Base-by-base conservation (phyloP, 1,140 invertebrate species). In the Hypothenemus hampei region DNA sequence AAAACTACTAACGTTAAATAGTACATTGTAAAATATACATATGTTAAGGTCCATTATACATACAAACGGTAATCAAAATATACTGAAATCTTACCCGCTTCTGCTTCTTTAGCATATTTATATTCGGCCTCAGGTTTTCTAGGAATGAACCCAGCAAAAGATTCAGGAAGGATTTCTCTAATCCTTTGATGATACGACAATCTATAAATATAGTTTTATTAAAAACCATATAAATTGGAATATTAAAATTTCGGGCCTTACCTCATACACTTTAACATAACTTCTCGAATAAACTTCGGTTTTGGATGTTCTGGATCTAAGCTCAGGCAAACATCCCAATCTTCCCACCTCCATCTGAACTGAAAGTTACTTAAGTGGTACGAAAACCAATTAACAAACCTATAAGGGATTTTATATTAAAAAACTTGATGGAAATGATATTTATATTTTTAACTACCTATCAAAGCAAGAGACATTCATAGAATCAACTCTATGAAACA, bases 331-430 rank as follows among this genome's bases (percentile, higher is more conserved):
- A 81, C 82, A 65, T 88, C 86, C 91, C 93, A 96, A 65, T 95
- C 92, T 63, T 94, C 90, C 97, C 97, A 99, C 2, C 89, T 93
- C 96, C 97, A 99, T 44, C 93, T 84, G 67, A 97, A 98, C 73
- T 98, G 94, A 68, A 99, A 99, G 75, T 99, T 99, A 69, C 95
- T 98, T 71, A 99, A 79, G 76, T 99, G 97, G 69, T 98, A 99
- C 0, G 92, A 84, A 77, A 99, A 99, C 97, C 97, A 99, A 68
- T 84, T 88, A 2, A 92, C 89, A 73, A 99, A 97, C 52, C 95
- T 47, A 15, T 19, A 54, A 54, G 29, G 10, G 4, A 15, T 39
- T 6, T 39, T 13, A 43, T 16, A 50, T 20, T 23, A 50, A 10
- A 43, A 16, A 43, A 43, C 10, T 23, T 39, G n/a, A 15, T 39